Conservation (phyloP, 2,888 invertebrate species). For the Aleiodes leptofemur region DNA sequence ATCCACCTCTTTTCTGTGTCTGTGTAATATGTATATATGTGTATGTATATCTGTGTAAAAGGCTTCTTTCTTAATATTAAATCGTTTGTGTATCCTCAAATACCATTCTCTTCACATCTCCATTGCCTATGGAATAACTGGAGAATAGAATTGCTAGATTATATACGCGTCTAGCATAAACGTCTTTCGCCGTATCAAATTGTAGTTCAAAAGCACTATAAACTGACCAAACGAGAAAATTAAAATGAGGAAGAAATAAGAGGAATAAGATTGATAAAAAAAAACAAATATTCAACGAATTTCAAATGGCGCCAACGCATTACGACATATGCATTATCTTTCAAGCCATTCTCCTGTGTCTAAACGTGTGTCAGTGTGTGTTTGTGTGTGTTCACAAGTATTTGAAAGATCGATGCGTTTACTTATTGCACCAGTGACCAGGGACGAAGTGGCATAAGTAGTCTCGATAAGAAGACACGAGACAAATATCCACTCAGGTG, state of each 20-base stretch:
- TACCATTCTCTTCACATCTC: too few relatives aligned
- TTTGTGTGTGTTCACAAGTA: slow-evolving; percentile 12
- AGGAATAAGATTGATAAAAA: background rate
- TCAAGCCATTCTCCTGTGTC: too few relatives aligned
- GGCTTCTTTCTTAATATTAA: too few relatives aligned
- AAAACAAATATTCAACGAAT: slow-evolving; percentile 20
- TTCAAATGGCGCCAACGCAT: slow-evolving; percentile 24
- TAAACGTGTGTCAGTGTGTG: background rate
- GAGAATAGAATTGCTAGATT: too few relatives aligned
- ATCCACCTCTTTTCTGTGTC: too few relatives aligned
- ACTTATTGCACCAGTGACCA: slow-evolving; percentile 56
- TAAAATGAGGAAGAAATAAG: background rate
- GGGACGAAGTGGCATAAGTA: slow-evolving; percentile 58
- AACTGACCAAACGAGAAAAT: background rate
- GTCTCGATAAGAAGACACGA: slow-evolving; percentile 61
- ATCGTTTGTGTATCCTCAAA: too few relatives aligned
- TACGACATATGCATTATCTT: slow-evolving; percentile 15
- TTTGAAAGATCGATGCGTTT: slow-evolving; percentile 55
- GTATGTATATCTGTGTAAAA: too few relatives aligned
- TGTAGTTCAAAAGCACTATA: too few relatives aligned
- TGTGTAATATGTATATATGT: too few relatives aligned
- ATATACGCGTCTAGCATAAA: too few relatives aligned
- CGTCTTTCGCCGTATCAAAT: too few relatives aligned
- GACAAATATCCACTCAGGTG: slow-evolving; percentile 62
- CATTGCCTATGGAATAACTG: too few relatives aligned